Conservation (phyloP, 2,113 vertebrate genomes). For the Chaetorhynchus papuensis region DNA sequence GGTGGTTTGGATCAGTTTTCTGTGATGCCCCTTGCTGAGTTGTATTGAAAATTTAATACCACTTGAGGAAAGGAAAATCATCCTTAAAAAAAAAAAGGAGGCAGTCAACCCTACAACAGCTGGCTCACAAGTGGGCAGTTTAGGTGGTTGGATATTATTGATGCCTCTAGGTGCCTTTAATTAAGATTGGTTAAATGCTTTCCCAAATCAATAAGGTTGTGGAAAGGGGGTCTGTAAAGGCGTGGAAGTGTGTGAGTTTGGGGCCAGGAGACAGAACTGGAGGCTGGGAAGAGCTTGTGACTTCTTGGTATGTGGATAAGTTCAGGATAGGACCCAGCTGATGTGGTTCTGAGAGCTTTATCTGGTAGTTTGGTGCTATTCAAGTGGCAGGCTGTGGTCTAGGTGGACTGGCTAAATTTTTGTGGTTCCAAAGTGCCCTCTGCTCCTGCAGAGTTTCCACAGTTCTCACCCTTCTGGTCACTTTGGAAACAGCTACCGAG, state of each 20-base stretch:
- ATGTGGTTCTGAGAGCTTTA: neutral
- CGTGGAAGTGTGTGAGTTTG: neutral
- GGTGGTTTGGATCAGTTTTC: neutral
- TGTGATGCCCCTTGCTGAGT: neutral
- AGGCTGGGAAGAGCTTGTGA: neutral
- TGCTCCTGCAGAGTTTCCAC: neutral
- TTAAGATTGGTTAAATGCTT: neutral
- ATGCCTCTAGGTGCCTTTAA: neutral
- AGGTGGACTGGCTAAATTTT: neutral
- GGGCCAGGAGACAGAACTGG: neutral
- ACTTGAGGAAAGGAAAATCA: neutral
- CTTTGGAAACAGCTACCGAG: neutral
- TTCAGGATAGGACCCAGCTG: neutral
- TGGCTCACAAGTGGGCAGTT: neutral
- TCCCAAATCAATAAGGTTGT: neutral
- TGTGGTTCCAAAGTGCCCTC: neutral
- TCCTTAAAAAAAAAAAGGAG: neutral
- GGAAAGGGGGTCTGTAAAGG: rapidly evolving
- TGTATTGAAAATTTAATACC: neutral
- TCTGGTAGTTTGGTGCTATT: neutral
- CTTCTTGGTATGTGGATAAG: neutral
- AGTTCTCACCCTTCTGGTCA: neutral
- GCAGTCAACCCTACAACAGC: neutral
- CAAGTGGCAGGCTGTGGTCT: neutral
- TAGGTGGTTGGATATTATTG: neutral